Percentiles rank a stretch among this genome's conserved stretches.
Evolutionary conservation across 2,797 vertebrate species (phyloP).

Genomic region (Diglossa cyanea): DNA sequence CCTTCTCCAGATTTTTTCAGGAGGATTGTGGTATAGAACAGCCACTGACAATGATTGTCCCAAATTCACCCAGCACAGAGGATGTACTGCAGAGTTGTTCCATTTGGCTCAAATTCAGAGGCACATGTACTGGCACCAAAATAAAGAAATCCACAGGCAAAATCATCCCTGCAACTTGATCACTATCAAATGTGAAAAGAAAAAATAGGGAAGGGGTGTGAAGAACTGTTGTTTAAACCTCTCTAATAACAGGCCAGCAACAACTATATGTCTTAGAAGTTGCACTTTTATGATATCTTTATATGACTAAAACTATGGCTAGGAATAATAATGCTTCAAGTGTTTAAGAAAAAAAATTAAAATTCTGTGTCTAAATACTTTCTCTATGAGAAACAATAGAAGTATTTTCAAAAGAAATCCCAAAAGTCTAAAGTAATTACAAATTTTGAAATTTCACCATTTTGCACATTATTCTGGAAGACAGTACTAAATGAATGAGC

Average conservation of each 20-base stretch:
- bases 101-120: not conserved
- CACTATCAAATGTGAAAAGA: not conserved
- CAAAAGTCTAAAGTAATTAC: not conserved
- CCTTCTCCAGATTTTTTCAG: not conserved
- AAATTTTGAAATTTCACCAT: not conserved
- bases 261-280: not conserved
- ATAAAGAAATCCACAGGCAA: not conserved
- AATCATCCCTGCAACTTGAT: not conserved
- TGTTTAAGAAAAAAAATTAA: not conserved
- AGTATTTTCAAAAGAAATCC: not conserved
- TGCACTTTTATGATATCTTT: not conserved
- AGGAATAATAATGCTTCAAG: not conserved
- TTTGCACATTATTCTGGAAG: not conserved
- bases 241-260: not conserved
- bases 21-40: not conserved
- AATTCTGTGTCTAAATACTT: not conserved
- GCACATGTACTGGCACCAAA: not conserved
- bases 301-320: not conserved
- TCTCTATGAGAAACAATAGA: not conserved
- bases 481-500: not conserved
- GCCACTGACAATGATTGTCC: not conserved
- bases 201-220: not conserved
- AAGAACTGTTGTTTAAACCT: not conserved
- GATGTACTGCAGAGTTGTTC: not conserved
- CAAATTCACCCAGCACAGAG: not conserved